Evolutionary conservation across 2,888 invertebrate species (phyloP).

Genomic region (Anoncus sp.): DNA sequence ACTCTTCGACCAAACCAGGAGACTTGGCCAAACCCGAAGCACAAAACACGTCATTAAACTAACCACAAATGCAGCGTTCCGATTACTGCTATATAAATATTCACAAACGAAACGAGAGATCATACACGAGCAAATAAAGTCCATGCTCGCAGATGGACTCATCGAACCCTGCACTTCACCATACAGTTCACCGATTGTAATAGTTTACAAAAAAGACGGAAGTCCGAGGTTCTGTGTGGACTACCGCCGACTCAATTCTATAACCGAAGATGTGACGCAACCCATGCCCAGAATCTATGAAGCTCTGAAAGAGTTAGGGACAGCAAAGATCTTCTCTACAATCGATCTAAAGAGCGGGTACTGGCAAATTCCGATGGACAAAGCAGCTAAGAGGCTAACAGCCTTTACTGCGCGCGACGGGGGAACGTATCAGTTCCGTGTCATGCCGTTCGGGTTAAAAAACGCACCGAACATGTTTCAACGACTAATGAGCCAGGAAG

Average conservation of each 20-base stretch:
- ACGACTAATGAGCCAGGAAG: slow-evolving; percentile 2
- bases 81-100: slow-evolving; percentile 7
- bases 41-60: slow-evolving; percentile 13
- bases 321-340: slow-evolving; percentile 67
- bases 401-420: background rate
- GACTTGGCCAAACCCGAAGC: background rate
- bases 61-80: slow-evolving; percentile 21
- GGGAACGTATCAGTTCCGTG: slow-evolving; percentile 1
- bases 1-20: background rate
- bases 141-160: slow-evolving; percentile 58
- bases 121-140: slow-evolving; percentile 51
- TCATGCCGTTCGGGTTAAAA: slow-evolving; percentile 21
- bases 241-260: slow-evolving; percentile 66
- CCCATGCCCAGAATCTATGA: slow-evolving; percentile 66
- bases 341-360: slow-evolving; percentile 71
- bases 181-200: slow-evolving; percentile 61
- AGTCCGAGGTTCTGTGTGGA: slow-evolving; percentile 57
- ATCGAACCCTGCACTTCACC: slow-evolving; percentile 55
- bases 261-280: slow-evolving; percentile 59
- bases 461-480: slow-evolving; percentile 15
- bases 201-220: slow-evolving; percentile 50
- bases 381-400: background rate
- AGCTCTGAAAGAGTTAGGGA: slow-evolving; percentile 64
- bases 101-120: slow-evolving; percentile 30
- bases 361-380: slow-evolving; percentile 66